phyloP scores from a whole-genome alignment of 2,888 invertebrate species.

The Diarsia mendica region DNA sequence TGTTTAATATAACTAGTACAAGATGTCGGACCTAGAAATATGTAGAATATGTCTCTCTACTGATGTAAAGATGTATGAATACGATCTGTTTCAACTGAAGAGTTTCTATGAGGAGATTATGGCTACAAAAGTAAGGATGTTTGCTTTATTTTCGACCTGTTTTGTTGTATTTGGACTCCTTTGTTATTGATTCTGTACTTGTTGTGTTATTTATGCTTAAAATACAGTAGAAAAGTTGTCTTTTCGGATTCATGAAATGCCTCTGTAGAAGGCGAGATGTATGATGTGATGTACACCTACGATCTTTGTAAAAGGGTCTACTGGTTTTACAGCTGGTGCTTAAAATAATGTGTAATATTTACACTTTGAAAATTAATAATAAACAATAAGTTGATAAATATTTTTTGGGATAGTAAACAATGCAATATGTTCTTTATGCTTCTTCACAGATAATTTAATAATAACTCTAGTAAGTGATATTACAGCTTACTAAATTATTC shows the following conservation, averaged over 20 bases:
- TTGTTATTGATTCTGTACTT: background rate
- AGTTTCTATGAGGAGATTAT: constrained; percentile 77
- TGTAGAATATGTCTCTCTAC: constrained; percentile 77
- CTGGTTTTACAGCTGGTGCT: background rate
- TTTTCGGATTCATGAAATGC: background rate
- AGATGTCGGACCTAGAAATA: constrained; percentile 73
- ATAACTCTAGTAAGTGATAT: background rate
- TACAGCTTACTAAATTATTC: background rate
- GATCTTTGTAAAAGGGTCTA: background rate
- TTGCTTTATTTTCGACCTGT: constrained; percentile 17
- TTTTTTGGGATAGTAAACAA: background rate
- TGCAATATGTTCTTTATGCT: background rate
- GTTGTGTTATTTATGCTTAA: background rate
- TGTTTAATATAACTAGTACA: constrained; percentile 27
- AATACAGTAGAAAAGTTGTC: background rate
- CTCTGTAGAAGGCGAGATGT: constrained; percentile 1
- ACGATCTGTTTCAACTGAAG: constrained; percentile 73
- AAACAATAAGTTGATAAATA: background rate
- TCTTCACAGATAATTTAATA: background rate
- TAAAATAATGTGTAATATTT: background rate
- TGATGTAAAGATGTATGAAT: constrained; percentile 74
- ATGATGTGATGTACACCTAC: background rate
- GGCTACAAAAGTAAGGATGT: constrained; percentile 75
- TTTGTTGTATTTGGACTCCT: constrained; percentile 5
- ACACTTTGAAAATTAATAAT: background rate